phyloP scores from a whole-genome alignment of 2,797 vertebrate genomes.

The Sebastes paucispinis region DNA sequence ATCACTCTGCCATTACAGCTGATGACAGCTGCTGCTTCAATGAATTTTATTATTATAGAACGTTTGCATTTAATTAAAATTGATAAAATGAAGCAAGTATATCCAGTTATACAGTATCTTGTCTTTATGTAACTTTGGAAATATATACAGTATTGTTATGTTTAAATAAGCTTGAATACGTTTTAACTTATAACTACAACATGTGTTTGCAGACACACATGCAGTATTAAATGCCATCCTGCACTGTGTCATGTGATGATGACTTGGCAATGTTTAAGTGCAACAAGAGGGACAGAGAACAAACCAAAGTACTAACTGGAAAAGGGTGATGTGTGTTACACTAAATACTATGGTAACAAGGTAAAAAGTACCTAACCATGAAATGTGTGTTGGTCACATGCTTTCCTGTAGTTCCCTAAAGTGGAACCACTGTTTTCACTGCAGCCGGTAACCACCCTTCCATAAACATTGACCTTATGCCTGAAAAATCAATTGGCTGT shows the following conservation, averaged over 20 bases:
- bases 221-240: background rate
- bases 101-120: background rate
- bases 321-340: constrained; percentile 32
- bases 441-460: constrained; percentile 62
- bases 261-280: background rate
- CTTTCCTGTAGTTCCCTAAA: constrained; percentile 51
- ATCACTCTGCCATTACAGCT: background rate
- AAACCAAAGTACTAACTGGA: constrained; percentile 6
- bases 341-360: constrained; percentile 52
- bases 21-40: background rate
- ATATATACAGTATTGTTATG: background rate
- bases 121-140: background rate
- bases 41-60: background rate
- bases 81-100: background rate
- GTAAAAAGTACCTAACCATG: constrained; percentile 59
- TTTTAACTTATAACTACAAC: background rate
- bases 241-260: background rate
- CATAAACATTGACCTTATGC: constrained; percentile 75
- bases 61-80: constrained; percentile 10
- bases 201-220: background rate
- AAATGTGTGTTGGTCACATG: constrained; percentile 62
- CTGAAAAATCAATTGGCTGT: constrained; percentile 68
- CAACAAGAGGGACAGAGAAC: background rate
- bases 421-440: constrained; percentile 67
- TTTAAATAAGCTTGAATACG: background rate